These are phyloP conservation scores for Sitta carolinensis DNA, from an alignment of 2,797 vertebrate genomes.

Conservation along the genomic window DNA sequence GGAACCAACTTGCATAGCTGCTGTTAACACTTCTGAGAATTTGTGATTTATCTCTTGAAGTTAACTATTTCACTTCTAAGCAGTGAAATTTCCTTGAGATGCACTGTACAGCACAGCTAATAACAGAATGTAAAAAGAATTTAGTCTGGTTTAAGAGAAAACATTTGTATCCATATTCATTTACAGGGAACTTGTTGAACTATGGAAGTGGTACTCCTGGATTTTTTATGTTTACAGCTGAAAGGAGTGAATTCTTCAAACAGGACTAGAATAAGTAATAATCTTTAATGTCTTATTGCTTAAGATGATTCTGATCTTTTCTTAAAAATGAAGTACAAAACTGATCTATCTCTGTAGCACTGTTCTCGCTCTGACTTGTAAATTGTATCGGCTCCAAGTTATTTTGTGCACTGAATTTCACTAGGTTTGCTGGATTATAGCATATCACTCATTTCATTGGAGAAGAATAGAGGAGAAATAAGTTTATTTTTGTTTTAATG, in stretches of 20 bases:
- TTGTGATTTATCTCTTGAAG: neutral
- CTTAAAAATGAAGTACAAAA: neutral
- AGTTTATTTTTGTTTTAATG: neutral
- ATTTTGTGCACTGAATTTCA: neutral
- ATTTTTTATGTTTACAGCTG: neutral
- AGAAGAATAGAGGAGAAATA: neutral
- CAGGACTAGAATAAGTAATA: neutral
- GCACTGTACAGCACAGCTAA: neutral
- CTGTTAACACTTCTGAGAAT: neutral
- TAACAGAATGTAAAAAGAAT: neutral
- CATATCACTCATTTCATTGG: neutral
- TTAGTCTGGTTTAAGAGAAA: neutral
- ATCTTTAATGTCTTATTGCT: neutral
- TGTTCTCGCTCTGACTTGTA: neutral
- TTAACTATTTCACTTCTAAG: neutral
- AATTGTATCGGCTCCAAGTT: neutral
- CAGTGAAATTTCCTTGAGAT: neutral
- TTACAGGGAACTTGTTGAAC: neutral
- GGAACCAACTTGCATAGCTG: neutral
- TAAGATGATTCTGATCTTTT: neutral
- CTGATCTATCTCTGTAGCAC: neutral
- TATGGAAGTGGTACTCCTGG: neutral
- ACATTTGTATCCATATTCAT: neutral
- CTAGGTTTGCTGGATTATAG: neutral
- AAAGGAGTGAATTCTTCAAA: neutral